Percentiles rank a stretch among this genome's conserved stretches.
These are phyloP conservation scores for Enteromius mattozi DNA, from an alignment of 2,797 vertebrate genomes.

Conservation along the genomic window DNA sequence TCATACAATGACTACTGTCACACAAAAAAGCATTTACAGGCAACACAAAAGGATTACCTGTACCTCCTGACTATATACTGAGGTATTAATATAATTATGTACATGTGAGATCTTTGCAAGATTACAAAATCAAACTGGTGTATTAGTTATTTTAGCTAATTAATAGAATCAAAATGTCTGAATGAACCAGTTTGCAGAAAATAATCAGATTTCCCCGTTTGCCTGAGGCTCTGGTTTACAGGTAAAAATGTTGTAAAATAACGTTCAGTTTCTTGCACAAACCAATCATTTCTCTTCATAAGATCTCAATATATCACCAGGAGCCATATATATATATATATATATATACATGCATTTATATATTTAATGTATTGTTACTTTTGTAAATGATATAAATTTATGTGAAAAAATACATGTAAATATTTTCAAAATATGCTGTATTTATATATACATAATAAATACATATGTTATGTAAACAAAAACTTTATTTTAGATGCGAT, in stretches of 20 bases:
- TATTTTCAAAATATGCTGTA: no score
- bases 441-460: no score
- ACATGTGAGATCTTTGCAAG: not conserved
- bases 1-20: not conserved
- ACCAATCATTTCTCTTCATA: not conserved
- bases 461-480: no score
- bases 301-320: not conserved
- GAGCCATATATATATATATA: no score
- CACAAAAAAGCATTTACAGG: not conserved
- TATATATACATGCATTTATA: no score
- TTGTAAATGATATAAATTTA: no score
- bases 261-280: not conserved
- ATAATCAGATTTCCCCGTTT: not conserved
- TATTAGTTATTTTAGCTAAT: not conserved
- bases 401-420: no score
- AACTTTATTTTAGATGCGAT: no score
- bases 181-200: not conserved
- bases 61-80: not conserved
- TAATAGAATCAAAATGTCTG: not conserved
- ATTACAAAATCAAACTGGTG: not conserved
- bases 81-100: not conserved
- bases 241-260: not conserved
- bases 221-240: not conserved
- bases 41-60: not conserved
- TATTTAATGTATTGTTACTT: no score